Evolutionary conservation across 2,113 vertebrate genomes (phyloP).

Genomic region (Nycticryphes semicollaris): DNA sequence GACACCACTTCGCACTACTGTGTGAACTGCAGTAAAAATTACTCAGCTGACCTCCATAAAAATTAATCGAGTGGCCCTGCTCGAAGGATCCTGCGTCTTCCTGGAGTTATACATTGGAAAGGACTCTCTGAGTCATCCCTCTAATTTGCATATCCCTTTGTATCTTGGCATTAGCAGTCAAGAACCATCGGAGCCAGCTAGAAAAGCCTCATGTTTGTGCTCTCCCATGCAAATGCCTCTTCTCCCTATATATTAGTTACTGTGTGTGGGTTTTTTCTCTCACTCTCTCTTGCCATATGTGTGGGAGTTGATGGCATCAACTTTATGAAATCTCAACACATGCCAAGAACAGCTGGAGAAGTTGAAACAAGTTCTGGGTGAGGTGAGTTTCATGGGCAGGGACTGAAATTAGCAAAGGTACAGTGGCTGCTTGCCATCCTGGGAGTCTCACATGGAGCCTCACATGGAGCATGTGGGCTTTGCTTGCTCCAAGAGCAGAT

Average conservation of each 20-base stretch:
- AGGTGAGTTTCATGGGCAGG: constrained; percentile 85
- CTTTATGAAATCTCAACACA: constrained; percentile 72
- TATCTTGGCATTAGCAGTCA: constrained; percentile 11
- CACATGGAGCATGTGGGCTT: constrained; percentile 24
- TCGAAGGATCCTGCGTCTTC: not conserved
- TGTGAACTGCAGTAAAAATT: not conserved
- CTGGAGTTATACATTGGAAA: not conserved
- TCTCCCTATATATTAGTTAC: constrained; percentile 68
- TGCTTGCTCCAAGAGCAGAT: not conserved
- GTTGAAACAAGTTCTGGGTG: constrained; percentile 86
- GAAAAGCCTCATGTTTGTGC: constrained; percentile 38
- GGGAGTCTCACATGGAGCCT: constrained; percentile 54
- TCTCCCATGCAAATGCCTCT: constrained; percentile 60
- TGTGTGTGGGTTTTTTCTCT: constrained; percentile 66
- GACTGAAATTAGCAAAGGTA: constrained; percentile 67
- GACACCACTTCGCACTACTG: not conserved
- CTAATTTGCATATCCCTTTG: constrained; percentile 20
- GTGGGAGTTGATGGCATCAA: constrained; percentile 79
- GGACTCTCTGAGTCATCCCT: constrained; percentile 23
- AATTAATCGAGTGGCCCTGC: not conserved
- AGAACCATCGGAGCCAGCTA: not conserved
- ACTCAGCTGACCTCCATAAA: not conserved
- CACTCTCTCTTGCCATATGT: constrained; percentile 66
- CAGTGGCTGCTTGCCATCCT: constrained; percentile 71
- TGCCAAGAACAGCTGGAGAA: constrained; percentile 81